These are phyloP conservation scores for Periplaneta americana DNA, from an alignment of 1,140 invertebrate species.

Conservation along the genomic window DNA sequence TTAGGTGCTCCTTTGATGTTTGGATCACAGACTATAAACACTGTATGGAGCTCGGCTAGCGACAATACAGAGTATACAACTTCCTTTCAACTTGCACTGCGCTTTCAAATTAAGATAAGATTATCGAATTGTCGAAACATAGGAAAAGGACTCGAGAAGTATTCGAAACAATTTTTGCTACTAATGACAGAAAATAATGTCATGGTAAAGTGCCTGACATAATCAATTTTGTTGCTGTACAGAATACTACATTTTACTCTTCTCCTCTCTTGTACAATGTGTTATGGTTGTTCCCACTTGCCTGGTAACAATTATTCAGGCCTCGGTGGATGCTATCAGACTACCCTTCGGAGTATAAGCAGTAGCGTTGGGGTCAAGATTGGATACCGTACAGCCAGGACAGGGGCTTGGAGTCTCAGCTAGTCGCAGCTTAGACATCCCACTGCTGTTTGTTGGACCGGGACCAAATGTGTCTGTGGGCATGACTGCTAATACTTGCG, in stretches of 20 bases:
- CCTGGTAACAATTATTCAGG: conserved; percentile 32
- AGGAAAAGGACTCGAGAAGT: not conserved
- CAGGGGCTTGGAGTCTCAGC: conserved; percentile 28
- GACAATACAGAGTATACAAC: not conserved
- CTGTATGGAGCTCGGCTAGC: not conserved
- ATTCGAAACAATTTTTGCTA: not conserved
- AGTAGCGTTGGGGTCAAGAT: conserved; percentile 85
- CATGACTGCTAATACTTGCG: conserved; percentile 89
- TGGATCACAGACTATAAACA: not conserved
- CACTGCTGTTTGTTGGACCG: conserved; percentile 28
- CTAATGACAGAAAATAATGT: not conserved
- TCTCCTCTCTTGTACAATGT: not conserved
- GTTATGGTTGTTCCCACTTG: not conserved
- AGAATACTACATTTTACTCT: conserved; percentile 1
- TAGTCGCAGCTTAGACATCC: conserved; percentile 53
- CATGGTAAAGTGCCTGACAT: not conserved
- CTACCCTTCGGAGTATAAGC: conserved; percentile 81
- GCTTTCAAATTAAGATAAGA: not conserved
- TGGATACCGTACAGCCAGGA: conserved; percentile 48
- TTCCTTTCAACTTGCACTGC: not conserved
- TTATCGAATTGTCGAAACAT: not conserved
- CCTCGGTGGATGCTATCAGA: conserved; percentile 51
- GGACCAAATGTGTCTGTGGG: conserved; percentile 61
- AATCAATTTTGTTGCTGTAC: not conserved
- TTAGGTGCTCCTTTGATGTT: not conserved